Conservation (phyloP, 2,113 vertebrate species). For the Stegastes partitus region DNA sequence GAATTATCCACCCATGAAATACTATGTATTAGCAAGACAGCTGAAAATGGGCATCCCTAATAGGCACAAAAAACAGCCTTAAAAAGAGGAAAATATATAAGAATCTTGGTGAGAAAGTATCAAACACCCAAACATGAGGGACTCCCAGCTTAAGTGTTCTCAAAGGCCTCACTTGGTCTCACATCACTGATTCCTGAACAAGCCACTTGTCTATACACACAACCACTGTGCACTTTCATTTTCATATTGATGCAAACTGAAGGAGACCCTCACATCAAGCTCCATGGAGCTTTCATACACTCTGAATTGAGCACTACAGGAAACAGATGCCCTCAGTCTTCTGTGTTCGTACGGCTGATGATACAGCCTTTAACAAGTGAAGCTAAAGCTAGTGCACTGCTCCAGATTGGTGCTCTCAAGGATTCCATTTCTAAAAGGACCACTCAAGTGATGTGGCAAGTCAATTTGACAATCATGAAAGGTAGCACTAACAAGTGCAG, state of each 20-base stretch:
- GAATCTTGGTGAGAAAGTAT: slow-evolving; percentile 29
- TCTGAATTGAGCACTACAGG: slow-evolving; percentile 44
- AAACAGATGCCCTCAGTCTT: slow-evolving; percentile 48
- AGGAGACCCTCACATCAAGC: slow-evolving; percentile 39
- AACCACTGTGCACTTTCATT: slow-evolving; percentile 27
- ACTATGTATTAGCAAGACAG: neutral
- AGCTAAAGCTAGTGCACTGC: slow-evolving; percentile 39
- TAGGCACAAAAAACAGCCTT: slow-evolving; percentile 1
- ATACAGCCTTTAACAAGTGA: slow-evolving; percentile 54
- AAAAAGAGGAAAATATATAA: slow-evolving; percentile 27
- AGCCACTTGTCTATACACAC: slow-evolving; percentile 31
- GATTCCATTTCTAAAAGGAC: slow-evolving; percentile 70
- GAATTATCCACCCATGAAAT: slow-evolving; percentile 8
- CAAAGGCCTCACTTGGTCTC: slow-evolving; percentile 28
- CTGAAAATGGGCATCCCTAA: slow-evolving; percentile 11
- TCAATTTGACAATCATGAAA: slow-evolving; percentile 84
- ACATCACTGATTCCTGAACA: slow-evolving; percentile 28
- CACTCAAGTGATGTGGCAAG: slow-evolving; percentile 77
- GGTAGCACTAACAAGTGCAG: slow-evolving; percentile 75
- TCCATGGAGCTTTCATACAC: slow-evolving; percentile 23
- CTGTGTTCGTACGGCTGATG: slow-evolving; percentile 32
- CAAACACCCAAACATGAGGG: slow-evolving; percentile 22
- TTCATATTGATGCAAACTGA: slow-evolving; percentile 49
- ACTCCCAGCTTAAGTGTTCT: slow-evolving; percentile 20
- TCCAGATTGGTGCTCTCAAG: slow-evolving; percentile 59